These are phyloP conservation scores for Pandemis cinnamomeana DNA, from an alignment of 2,888 invertebrate species.

Conservation along the genomic window DNA sequence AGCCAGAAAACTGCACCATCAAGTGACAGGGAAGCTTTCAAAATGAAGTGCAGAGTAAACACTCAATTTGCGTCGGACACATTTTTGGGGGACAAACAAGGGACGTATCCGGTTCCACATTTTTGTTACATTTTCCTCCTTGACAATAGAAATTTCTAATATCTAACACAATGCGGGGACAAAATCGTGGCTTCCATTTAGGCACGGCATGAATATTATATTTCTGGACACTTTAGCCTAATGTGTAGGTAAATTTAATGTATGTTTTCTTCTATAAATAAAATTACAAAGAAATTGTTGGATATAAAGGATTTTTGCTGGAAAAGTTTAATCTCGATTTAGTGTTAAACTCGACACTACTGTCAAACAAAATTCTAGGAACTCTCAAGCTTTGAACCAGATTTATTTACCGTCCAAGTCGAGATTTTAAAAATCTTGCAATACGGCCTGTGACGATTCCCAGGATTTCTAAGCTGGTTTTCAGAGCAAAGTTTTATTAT, in stretches of 20 bases:
- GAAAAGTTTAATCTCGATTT: too few relatives aligned
- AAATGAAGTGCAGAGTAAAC: conserved; percentile 78
- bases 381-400: too few relatives aligned
- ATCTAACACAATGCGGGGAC: conserved; percentile 36
- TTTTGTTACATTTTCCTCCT: conserved; percentile 40
- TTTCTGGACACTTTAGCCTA: conserved; percentile 28
- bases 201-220: conserved; percentile 21
- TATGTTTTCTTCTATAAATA: too few relatives aligned
- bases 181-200: conserved; percentile 29
- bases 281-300: too few relatives aligned
- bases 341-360: too few relatives aligned
- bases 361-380: too few relatives aligned
- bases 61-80: conserved; percentile 66
- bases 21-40: conserved; percentile 62
- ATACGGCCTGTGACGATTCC: too few relatives aligned
- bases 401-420: too few relatives aligned
- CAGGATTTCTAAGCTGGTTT: too few relatives aligned
- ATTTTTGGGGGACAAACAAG: conserved; percentile 56
- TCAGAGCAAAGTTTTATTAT: too few relatives aligned
- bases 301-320: too few relatives aligned
- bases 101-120: conserved; percentile 45
- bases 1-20: conserved; percentile 47
- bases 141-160: conserved; percentile 40
- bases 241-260: background rate
- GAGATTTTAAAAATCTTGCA: too few relatives aligned